These are phyloP conservation scores for Pyrocephalus nanus DNA, from an alignment of 2,797 vertebrate genomes.

Conservation along the genomic window DNA sequence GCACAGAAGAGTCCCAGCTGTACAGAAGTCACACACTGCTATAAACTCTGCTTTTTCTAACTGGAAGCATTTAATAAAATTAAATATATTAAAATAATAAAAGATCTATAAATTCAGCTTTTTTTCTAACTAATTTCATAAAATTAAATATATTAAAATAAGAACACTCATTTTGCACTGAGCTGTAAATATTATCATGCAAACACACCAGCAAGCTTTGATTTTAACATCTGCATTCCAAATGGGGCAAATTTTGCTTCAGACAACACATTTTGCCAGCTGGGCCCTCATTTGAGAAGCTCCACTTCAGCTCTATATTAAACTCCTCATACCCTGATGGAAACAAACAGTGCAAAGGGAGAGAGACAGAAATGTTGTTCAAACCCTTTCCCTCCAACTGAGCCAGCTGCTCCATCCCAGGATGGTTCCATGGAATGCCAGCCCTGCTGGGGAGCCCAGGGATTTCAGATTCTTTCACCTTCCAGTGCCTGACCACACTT, in stretches of 20 bases:
- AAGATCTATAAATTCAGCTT: not conserved
- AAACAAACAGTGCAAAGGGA: fast-evolving
- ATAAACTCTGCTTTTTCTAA: not conserved
- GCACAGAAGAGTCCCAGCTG: not conserved
- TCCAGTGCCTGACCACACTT: not conserved
- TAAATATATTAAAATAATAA: not conserved
- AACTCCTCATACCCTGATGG: not conserved
- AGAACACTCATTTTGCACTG: not conserved
- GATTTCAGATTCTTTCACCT: not conserved
- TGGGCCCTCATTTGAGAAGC: not conserved
- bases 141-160: no score
- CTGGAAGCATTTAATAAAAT: not conserved
- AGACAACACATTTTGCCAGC: not conserved
- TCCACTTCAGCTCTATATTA: not conserved
- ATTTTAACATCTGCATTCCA: not conserved
- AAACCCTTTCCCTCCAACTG: not conserved
- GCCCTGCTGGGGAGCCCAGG: not conserved
- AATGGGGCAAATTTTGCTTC: not conserved
- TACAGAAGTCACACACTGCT: not conserved
- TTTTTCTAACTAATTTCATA: no score
- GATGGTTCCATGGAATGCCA: not conserved
- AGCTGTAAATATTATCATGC: not conserved
- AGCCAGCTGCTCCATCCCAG: not conserved
- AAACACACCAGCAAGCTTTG: not conserved
- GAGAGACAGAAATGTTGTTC: not conserved